Conservation (phyloP, 2,888 invertebrate genomes). For the Parthenolecanium corni region DNA sequence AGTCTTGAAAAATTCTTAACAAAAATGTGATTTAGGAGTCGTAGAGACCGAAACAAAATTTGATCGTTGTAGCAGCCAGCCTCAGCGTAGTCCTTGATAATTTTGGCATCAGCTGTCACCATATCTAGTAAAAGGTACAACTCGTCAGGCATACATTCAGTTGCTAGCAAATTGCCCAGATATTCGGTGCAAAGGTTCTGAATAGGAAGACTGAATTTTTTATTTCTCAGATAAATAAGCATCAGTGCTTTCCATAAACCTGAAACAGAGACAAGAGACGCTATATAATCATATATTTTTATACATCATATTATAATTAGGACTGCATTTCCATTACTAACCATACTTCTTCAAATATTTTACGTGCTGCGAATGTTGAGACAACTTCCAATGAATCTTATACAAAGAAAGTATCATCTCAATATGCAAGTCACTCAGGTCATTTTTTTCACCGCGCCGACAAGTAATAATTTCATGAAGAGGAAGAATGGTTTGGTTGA, state of each 20-base stretch:
- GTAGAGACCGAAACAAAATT: background rate
- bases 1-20: background rate
- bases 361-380: background rate
- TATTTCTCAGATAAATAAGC: background rate
- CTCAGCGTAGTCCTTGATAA: background rate
- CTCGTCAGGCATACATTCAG: background rate
- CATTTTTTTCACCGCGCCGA: background rate
- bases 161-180: background rate
- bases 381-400: background rate
- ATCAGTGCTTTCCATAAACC: background rate
- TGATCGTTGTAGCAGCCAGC: background rate
- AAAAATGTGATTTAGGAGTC: background rate
- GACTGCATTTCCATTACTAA: background rate
- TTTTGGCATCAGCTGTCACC: background rate
- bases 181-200: background rate
- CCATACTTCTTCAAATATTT: background rate
- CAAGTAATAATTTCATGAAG: background rate
- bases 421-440: background rate
- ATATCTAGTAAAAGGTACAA: background rate
- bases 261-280: background rate
- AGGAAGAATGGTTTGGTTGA: background rate
- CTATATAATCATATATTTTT: background rate
- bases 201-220: background rate
- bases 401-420: background rate
- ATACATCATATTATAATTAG: background rate